Evolutionary conservation across 2,888 invertebrate species (phyloP), one percentile per base, ranked within the genome.

Genomic region (Deilephila elpenor): DNA sequence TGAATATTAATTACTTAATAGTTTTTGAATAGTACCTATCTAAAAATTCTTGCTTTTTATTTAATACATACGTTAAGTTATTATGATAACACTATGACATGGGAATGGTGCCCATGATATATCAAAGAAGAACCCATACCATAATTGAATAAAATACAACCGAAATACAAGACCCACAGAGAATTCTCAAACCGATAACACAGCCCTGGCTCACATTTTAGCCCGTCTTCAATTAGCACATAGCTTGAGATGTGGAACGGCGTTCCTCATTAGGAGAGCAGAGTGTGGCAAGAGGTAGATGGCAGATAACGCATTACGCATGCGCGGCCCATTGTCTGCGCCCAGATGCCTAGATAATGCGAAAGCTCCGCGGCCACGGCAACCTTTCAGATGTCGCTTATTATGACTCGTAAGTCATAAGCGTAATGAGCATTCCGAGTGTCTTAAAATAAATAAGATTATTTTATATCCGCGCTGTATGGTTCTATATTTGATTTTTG

Each of bases 271-370:
- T 94, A 94, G 91, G 92, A 89, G 89, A 87, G 88, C 89, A 89
- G 85, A 87, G 90, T 93, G 91, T 91, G 86, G 93, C 89, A 93
- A 93, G 90, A 91, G 88, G 86, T 85, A 86, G 92, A 93, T 93
- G 86, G 85, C 80, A 89, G 94, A 94, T 94, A 94, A 93, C 91
- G 89, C 90, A 91, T 91, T 93, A 93, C 94, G 94, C 93, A 93
- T 93, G 91, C 93, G 91, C 90, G 82, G 77, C 77, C 91, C 87
- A 94, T 94, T 94, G 94, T 94, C 91, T 93, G 89, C 87, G 89
- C 88, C 88, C 85, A 85, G 86, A 86, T 85, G 83, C 85, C 84
- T 84, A 86, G 87, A 86, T 86, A 73, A 91, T 90, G 83, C 88
- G 90, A 91, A 89, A 90, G 91, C 89, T 87, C 83, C 80, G 83